A percentile compares a stretch with the other conserved stretches of the same genome.
phyloP scores from a whole-genome alignment of 2,888 invertebrate genomes.

The Mimumesa dahlbomi region DNA sequence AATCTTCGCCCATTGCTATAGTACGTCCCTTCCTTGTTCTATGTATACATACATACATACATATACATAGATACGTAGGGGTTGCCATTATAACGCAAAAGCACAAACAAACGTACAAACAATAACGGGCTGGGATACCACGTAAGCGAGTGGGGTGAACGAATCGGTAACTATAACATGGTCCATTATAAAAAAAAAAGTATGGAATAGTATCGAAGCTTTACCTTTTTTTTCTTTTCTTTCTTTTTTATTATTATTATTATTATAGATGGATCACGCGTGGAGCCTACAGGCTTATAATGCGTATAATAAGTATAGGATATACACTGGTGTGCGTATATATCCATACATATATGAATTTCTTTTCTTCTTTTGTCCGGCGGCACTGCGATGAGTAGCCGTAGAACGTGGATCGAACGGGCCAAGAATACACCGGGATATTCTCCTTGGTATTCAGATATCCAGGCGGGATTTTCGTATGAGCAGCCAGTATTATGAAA shows the following conservation, averaged over 20 bases:
- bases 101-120: not conserved
- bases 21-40: slow-evolving; percentile 12
- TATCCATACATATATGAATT: not conserved
- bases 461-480: slow-evolving; percentile 31
- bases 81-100: slow-evolving; percentile 25
- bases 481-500: slow-evolving; percentile 44
- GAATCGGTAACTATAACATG: no score
- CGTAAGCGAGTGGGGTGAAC: no score
- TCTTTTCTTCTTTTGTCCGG: slow-evolving; percentile 42
- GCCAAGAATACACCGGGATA: slow-evolving; percentile 35
- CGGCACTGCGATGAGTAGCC: slow-evolving; percentile 15
- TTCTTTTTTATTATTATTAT: slow-evolving; percentile 29
- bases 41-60: no score
- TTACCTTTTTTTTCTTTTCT: no score
- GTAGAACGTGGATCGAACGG: slow-evolving; percentile 20
- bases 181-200: slow-evolving; percentile 41
- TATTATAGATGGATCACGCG: slow-evolving; percentile 51
- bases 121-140: slow-evolving; percentile 1
- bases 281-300: slow-evolving; percentile 17
- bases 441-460: slow-evolving; percentile 43
- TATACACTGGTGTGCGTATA: not conserved
- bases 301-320: slow-evolving; percentile 13
- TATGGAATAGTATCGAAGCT: no score
- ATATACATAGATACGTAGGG: slow-evolving; percentile 6
- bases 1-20: slow-evolving; percentile 46